A percentile compares a stretch with the other conserved stretches of the same genome.
phyloP scores from a whole-genome alignment of 1,140 invertebrate genomes.

The Formica exsecta region DNA sequence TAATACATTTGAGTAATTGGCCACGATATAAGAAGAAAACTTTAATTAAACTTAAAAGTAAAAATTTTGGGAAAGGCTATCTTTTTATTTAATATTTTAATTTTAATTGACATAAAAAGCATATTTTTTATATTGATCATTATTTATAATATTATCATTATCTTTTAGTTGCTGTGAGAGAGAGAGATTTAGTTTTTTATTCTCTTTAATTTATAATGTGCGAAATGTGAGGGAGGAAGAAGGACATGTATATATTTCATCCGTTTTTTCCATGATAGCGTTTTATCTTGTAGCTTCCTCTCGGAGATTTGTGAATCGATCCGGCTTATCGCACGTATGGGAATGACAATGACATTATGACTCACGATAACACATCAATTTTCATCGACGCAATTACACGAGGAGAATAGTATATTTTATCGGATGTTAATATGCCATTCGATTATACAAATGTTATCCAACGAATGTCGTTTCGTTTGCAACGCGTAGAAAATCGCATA shows the following conservation, averaged over 20 bases:
- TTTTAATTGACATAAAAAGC: not conserved
- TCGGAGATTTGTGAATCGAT: constrained; percentile 25
- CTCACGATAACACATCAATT: constrained; percentile 16
- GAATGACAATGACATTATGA: constrained; percentile 9
- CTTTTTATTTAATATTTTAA: constrained; percentile 1
- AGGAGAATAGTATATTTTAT: constrained; percentile 27
- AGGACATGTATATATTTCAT: not conserved
- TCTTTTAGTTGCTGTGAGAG: not conserved
- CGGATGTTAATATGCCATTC: constrained; percentile 10
- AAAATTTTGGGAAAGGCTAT: not conserved
- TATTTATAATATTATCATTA: not conserved
- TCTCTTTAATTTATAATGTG: not conserved
- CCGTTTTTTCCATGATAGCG: not conserved
- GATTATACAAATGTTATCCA: not conserved
- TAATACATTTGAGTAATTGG: not conserved
- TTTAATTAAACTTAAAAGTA: not conserved
- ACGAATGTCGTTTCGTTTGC: not conserved
- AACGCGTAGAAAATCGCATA: not conserved
- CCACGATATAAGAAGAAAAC: not conserved
- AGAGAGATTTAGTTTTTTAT: not conserved
- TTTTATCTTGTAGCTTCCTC: constrained; percentile 20
- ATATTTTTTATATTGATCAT: not conserved
- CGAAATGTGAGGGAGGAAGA: not conserved
- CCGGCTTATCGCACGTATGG: not conserved
- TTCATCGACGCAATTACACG: constrained; percentile 17